These are phyloP conservation scores for Cephus spinipes DNA, from an alignment of 2,888 invertebrate species.

Conservation along the genomic window DNA sequence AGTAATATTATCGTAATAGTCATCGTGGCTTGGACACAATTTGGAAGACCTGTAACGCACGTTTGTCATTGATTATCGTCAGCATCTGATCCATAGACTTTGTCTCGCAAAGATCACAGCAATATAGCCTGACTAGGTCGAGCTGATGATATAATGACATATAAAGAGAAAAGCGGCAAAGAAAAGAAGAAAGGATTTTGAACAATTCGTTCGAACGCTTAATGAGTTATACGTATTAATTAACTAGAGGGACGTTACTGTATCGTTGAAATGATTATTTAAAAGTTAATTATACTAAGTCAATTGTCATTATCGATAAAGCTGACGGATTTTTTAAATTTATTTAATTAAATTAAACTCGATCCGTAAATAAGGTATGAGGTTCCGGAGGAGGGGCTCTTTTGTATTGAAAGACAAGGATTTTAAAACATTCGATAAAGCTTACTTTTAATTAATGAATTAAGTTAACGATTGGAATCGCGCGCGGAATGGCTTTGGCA, in stretches of 20 bases:
- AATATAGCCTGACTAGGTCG: background rate
- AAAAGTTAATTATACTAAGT: background rate
- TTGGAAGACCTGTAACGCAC: slow-evolving; percentile 58
- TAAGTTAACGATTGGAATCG: background rate
- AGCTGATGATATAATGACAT: background rate
- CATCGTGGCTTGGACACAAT: slow-evolving; percentile 52
- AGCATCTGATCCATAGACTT: background rate
- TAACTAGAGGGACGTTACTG: background rate
- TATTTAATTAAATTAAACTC: background rate
- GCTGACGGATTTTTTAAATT: background rate
- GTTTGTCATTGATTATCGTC: background rate
- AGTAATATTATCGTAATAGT: slow-evolving; percentile 52
- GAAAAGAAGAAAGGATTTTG: background rate
- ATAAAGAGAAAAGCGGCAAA: background rate
- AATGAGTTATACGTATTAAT: slow-evolving; percentile 8
- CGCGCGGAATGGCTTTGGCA: background rate
- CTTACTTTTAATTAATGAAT: background rate
- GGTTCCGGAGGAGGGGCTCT: background rate
- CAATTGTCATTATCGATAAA: background rate
- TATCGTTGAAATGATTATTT: background rate
- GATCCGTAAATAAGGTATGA: background rate
- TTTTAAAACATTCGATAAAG: background rate
- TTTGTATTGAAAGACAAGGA: background rate
- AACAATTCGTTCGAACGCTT: slow-evolving; percentile 18
- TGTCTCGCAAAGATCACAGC: background rate